phyloP scores from a whole-genome alignment of 2,888 invertebrate species.

The Lasioglossum pauxillum region DNA sequence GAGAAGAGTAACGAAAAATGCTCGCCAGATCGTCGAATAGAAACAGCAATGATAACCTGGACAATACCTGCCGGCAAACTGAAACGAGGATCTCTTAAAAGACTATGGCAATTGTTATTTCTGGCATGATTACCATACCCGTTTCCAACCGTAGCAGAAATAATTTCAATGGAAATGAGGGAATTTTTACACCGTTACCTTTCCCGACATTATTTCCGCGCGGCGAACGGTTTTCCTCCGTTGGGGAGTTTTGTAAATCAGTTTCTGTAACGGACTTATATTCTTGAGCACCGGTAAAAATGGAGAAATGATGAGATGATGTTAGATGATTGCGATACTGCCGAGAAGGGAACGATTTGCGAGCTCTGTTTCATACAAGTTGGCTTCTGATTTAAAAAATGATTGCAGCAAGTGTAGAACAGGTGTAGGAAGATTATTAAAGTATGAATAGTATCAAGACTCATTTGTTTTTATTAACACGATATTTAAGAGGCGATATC shows the following conservation, averaged over 20 bases:
- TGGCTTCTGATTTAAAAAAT: not conserved
- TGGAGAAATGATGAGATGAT: not conserved
- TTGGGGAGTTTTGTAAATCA: constrained; percentile 2
- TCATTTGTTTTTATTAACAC: too few relatives aligned
- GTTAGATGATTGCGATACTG: not conserved
- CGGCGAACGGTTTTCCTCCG: not conserved
- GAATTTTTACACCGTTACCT: constrained; percentile 28
- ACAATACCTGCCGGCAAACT: not conserved
- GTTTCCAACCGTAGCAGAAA: constrained; percentile 15
- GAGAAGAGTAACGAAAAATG: not conserved
- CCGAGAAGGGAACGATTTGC: not conserved
- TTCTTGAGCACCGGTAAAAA: not conserved
- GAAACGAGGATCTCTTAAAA: constrained; percentile 29
- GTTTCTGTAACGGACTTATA: constrained; percentile 2
- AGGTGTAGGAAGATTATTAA: too few relatives aligned
- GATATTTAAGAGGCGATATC: too few relatives aligned
- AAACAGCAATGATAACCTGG: not conserved
- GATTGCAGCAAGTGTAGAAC: too few relatives aligned
- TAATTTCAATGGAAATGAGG: constrained; percentile 24
- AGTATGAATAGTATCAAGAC: too few relatives aligned
- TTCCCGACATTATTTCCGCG: not conserved
- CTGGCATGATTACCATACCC: constrained; percentile 19
- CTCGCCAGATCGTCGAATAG: not conserved
- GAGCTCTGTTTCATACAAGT: not conserved
- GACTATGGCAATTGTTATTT: constrained; percentile 20